Base-by-base conservation (phyloP, 2,888 invertebrate species). In the Stenotaenia linearis region DNA sequence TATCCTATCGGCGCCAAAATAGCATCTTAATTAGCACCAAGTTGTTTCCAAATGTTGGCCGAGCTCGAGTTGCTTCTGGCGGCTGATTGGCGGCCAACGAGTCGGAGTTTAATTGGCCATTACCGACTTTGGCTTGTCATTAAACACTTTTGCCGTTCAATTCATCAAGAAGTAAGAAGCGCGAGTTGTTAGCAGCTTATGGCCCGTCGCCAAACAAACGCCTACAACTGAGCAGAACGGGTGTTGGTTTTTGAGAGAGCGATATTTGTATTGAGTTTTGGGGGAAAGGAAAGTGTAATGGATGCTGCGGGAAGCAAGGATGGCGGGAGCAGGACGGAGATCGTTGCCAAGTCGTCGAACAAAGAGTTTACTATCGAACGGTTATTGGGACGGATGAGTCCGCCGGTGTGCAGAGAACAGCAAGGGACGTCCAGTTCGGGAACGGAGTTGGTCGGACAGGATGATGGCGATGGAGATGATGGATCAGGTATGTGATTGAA, bases 11-110 rank as follows among this genome's bases (percentile, higher is more conserved):
- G 75, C 30, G 75, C 75, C 32, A 75, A 75, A 75, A 75, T 75
- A 75, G 75, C 75, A 75, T 75, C 75, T 75, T 75, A 75, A 75
- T 75, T 75, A 75, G 32, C 75, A 37, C 75, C 75, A 75, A 75
- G 75, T 75, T 32, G 75, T 32, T 75, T 75, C 75, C 75, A 75
- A 75, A 75, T 75, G 75, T 75, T 75, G 37, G 37, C 28, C 32
- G 37, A 75, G 35, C 32, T 37, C 35, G 75, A 75, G 75, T 35
- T 75, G 37, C 61, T 61, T 61, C 61, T 61, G 61, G 61, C 61
- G 61, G 61, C 61, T 61, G 61, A 61, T 61, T 61, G 61, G 61
- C 61, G 61, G 61, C 61, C 61, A 61, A 61, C 61, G 61, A 61
- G 61, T 61, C 23, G 61, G 61, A 6, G 75, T 21, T 75, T 75